A percentile compares a stretch with the other conserved stretches of the same genome.
phyloP scores from a whole-genome alignment of 2,797 vertebrate species.

The Moxostoma hubbsi region DNA sequence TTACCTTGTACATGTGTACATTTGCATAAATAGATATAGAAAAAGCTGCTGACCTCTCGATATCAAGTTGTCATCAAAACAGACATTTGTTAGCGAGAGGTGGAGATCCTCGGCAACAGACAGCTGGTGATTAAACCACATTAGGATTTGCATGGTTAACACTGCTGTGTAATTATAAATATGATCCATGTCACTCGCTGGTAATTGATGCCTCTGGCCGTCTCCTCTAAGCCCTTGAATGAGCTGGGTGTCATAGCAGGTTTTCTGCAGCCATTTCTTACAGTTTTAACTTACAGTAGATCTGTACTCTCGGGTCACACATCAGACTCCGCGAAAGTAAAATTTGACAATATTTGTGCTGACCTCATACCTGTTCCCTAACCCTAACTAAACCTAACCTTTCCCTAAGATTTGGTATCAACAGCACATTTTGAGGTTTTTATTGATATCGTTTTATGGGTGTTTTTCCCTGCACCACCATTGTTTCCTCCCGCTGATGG shows the following conservation, averaged over 20 bases:
- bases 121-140: conserved; percentile 51
- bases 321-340: too few relatives aligned
- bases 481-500: too few relatives aligned
- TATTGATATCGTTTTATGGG: too few relatives aligned
- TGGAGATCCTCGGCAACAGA: conserved; percentile 25
- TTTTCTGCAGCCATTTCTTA: not conserved
- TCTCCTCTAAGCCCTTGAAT: conserved; percentile 4
- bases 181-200: conserved; percentile 45
- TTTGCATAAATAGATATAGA: too few relatives aligned
- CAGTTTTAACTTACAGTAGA: too few relatives aligned
- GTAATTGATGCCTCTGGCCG: conserved; percentile 44
- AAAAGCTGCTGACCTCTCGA: not conserved
- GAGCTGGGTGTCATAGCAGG: not conserved
- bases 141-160: conserved; percentile 25
- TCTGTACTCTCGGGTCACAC: too few relatives aligned
- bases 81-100: conserved; percentile 39
- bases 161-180: conserved; percentile 54
- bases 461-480: too few relatives aligned
- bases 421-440: too few relatives aligned
- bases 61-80: conserved; percentile 37
- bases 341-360: too few relatives aligned
- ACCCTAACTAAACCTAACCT: too few relatives aligned
- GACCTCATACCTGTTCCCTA: too few relatives aligned
- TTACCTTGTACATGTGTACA: not conserved
- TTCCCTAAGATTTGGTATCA: too few relatives aligned